These are phyloP conservation scores for Rhinolophus ferrumequinum DNA, from an alignment of 2,113 vertebrate genomes.

Conservation along the genomic window DNA sequence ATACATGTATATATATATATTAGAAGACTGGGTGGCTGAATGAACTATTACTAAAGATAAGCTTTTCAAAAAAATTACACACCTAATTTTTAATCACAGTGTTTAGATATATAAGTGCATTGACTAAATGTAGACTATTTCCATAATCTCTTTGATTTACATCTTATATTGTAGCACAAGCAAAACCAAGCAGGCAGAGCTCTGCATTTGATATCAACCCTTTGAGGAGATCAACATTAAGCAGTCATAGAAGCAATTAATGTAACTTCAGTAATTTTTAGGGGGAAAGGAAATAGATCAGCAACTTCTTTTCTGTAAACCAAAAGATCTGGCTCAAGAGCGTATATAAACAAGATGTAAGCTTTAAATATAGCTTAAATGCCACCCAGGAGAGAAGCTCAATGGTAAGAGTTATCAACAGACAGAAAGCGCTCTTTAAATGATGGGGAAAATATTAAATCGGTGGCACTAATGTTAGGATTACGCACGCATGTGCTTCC, in stretches of 20 bases:
- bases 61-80: conserved; percentile 33
- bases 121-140: conserved; percentile 69
- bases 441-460: not conserved
- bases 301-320: conserved; percentile 69
- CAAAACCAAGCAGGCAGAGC: conserved; percentile 29
- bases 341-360: conserved; percentile 67
- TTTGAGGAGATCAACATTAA: not conserved
- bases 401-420: conserved; percentile 52
- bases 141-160: conserved; percentile 63
- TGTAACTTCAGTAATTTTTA: conserved; percentile 64
- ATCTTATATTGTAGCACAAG: conserved; percentile 63
- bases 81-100: conserved; percentile 47
- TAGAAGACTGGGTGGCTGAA: not conserved
- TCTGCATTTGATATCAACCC: conserved; percentile 48
- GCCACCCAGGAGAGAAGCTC: conserved; percentile 65
- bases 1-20: not conserved
- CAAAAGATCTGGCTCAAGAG: conserved; percentile 65
- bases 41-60: conserved; percentile 56
- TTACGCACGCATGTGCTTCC: not conserved
- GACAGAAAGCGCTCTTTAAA: conserved; percentile 2
- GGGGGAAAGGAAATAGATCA: conserved; percentile 55
- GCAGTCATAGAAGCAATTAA: conserved; percentile 38
- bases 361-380: conserved; percentile 73
- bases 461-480: not conserved
- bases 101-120: conserved; percentile 56